These are phyloP conservation scores for Chinchilla lanigera DNA, from an alignment of 2,113 vertebrate genomes.

Conservation along the genomic window DNA sequence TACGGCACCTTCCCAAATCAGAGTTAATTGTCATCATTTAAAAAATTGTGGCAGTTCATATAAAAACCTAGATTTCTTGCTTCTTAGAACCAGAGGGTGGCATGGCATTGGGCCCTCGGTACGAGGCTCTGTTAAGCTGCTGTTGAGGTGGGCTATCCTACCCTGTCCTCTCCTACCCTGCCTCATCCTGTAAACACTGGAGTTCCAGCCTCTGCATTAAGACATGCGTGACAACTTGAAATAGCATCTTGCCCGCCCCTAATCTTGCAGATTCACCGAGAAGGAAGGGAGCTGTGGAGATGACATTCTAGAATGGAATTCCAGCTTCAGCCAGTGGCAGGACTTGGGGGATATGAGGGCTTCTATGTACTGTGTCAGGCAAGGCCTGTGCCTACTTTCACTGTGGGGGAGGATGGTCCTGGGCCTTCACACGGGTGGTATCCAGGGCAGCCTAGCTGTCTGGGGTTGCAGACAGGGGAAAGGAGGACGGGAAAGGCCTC, in stretches of 20 bases:
- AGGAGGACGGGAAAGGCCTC: not conserved
- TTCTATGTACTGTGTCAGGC: accelerated
- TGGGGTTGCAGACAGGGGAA: not conserved
- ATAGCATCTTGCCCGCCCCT: not conserved
- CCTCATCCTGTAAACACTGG: not conserved
- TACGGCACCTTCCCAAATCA: not conserved
- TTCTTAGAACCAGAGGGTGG: not conserved
- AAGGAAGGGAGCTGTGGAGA: not conserved
- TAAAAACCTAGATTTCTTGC: not conserved
- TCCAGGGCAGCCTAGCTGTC: not conserved
- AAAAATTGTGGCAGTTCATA: not conserved
- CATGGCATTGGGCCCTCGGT: not conserved
- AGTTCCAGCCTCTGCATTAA: not conserved
- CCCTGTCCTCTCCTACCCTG: not conserved
- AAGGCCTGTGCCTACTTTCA: not conserved
- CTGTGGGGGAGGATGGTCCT: not conserved
- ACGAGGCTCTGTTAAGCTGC: not conserved
- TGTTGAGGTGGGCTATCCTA: not conserved
- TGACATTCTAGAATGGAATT: not conserved
- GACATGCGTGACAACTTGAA: not conserved
- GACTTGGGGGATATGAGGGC: not conserved
- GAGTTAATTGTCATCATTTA: not conserved
- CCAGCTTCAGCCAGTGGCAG: not conserved
- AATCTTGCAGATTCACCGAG: not conserved
- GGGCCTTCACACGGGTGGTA: not conserved